Percentiles rank a stretch among this genome's conserved stretches.
Conservation (phyloP, 2,797 vertebrate genomes). For the Lagodon rhomboides region DNA sequence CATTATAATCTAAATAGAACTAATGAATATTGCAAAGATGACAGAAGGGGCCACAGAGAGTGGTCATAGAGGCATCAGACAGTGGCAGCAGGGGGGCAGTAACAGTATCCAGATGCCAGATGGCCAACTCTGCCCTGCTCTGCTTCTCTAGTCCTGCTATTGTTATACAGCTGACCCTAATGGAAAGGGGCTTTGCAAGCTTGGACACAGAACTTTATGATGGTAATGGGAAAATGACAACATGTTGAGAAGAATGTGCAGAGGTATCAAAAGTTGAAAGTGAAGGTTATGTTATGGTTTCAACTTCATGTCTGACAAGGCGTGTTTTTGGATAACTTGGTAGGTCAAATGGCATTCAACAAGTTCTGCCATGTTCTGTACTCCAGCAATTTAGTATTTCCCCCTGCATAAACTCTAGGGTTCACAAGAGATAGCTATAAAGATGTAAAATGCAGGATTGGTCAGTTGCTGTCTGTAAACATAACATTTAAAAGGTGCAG, state of each 20-base stretch:
- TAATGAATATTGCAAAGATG: conserved; percentile 52
- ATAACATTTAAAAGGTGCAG: too few relatives aligned
- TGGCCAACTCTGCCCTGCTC: conserved; percentile 45
- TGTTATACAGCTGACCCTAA: conserved; percentile 48
- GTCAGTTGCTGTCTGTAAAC: too few relatives aligned
- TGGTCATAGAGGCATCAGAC: conserved; percentile 48
- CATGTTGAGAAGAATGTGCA: not conserved
- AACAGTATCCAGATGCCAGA: conserved; percentile 70
- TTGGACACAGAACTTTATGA: conserved; percentile 24
- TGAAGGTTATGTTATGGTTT: not conserved
- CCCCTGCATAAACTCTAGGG: not conserved
- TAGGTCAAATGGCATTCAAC: not conserved
- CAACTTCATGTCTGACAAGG: not conserved
- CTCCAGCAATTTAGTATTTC: not conserved
- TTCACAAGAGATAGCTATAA: not conserved
- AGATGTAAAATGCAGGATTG: not conserved
- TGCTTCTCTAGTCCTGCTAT: conserved; percentile 42
- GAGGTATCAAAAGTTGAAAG: not conserved
- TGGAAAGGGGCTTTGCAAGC: conserved; percentile 20
- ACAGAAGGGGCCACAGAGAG: conserved; percentile 61
- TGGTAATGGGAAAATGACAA: conserved; percentile 5
- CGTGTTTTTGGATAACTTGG: not conserved
- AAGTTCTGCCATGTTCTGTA: not conserved
- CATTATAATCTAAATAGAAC: conserved; percentile 62
- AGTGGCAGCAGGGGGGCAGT: conserved; percentile 56